Evolutionary conservation across 2,888 invertebrate genomes (phyloP).

Genomic region (Craniophora ligustri): DNA sequence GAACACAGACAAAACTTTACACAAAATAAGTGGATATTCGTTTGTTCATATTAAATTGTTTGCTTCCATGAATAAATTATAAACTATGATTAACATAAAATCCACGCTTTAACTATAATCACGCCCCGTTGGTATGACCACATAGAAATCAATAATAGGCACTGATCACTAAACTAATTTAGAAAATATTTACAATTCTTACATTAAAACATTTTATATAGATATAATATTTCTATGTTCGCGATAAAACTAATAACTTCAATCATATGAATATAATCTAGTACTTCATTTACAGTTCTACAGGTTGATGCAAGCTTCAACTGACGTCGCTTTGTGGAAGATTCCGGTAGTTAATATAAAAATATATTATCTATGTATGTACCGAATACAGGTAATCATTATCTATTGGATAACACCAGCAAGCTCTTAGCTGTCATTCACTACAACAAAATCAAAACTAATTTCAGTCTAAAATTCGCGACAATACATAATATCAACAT

Average conservation of each 20-base stretch:
- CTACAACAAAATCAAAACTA: not conserved
- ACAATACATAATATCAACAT: not conserved
- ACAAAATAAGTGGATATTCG: no score
- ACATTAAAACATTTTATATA: constrained; percentile 51
- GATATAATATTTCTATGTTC: constrained; percentile 49
- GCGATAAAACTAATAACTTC: constrained; percentile 52
- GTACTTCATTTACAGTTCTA: constrained; percentile 50
- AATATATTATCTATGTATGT: constrained; percentile 41
- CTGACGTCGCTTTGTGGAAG: constrained; percentile 14
- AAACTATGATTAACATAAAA: constrained; percentile 13
- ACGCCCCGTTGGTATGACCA: constrained; percentile 28
- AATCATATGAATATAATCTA: constrained; percentile 49
- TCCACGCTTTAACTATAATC: constrained; percentile 29
- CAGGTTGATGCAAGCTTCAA: constrained; percentile 12
- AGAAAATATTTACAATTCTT: constrained; percentile 67
- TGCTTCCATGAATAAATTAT: not conserved
- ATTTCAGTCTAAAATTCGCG: not conserved
- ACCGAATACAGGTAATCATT: constrained; percentile 5
- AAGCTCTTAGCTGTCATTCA: not conserved
- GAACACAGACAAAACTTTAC: not conserved
- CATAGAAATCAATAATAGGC: constrained; percentile 60
- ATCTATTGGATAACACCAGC: not conserved
- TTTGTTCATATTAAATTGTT: not conserved
- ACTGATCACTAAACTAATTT: constrained; percentile 67
- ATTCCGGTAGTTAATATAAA: constrained; percentile 30